Conservation (phyloP, 2,113 vertebrate species). For the Triplophysa rosa region DNA sequence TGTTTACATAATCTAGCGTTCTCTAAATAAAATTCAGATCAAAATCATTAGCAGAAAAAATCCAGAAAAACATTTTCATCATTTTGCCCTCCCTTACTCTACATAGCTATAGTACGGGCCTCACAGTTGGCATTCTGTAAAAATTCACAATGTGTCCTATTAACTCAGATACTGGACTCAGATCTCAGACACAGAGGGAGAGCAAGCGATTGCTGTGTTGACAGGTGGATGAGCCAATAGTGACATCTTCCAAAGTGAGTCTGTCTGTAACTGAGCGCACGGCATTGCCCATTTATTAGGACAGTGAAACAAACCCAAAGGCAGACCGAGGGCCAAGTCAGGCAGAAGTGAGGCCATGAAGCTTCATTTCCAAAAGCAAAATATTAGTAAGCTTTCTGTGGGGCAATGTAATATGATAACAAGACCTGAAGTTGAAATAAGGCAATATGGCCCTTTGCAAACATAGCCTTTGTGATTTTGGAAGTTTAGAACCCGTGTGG, state of each 20-base stretch:
- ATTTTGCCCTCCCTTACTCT: too few relatives aligned
- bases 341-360: neutral
- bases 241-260: constrained; percentile 4
- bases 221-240: neutral
- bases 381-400: neutral
- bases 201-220: neutral
- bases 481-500: too few relatives aligned
- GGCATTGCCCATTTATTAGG: constrained; percentile 25
- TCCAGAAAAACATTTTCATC: too few relatives aligned
- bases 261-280: neutral
- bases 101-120: too few relatives aligned
- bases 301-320: constrained; percentile 9
- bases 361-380: constrained; percentile 15
- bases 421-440: neutral
- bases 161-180: neutral
- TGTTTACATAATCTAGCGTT: too few relatives aligned
- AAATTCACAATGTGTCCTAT: too few relatives aligned
- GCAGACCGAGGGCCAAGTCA: constrained; percentile 13
- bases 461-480: neutral
- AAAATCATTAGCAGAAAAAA: too few relatives aligned
- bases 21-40: too few relatives aligned
- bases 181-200: neutral
- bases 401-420: neutral
- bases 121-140: too few relatives aligned
- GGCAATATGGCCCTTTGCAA: neutral